A percentile compares a stretch with the other conserved stretches of the same genome.
These are phyloP conservation scores for Andrena hattorfiana DNA, from an alignment of 2,888 invertebrate genomes.

Conservation along the genomic window DNA sequence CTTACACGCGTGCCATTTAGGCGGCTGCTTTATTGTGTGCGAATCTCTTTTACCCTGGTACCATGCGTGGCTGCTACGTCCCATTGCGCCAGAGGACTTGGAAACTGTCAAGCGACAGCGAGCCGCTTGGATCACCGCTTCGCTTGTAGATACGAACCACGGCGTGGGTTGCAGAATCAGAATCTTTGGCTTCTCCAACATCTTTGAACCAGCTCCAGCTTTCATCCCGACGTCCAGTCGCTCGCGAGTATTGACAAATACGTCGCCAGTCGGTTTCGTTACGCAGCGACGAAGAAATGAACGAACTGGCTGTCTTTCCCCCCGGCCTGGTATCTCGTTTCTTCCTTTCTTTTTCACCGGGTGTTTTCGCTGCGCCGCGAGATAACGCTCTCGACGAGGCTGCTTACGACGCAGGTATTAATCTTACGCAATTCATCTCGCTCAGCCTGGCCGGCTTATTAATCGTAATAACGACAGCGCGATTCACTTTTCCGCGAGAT, in stretches of 20 bases:
- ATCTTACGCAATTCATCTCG: slow-evolving; percentile 79
- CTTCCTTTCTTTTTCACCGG: slow-evolving; percentile 47
- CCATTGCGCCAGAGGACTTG: slow-evolving; percentile 74
- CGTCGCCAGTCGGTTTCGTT: background rate
- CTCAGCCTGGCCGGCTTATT: slow-evolving; percentile 76
- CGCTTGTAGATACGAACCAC: background rate
- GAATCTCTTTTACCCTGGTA: slow-evolving; percentile 69
- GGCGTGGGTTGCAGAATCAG: too few species aligned
- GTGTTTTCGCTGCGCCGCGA: slow-evolving; percentile 69
- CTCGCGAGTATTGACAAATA: background rate
- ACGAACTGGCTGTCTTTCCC: slow-evolving; percentile 31
- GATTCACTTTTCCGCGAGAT: slow-evolving; percentile 75
- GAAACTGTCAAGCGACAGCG: slow-evolving; percentile 70
- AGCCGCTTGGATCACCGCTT: background rate
- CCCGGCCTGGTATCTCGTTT: slow-evolving; percentile 33
- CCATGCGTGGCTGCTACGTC: slow-evolving; percentile 33
- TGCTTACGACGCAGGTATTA: slow-evolving; percentile 75
- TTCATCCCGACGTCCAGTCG: background rate
- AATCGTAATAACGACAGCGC: slow-evolving; percentile 76
- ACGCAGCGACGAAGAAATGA: slow-evolving; percentile 35
- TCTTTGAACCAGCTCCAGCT: background rate
- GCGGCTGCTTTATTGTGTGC: slow-evolving; percentile 81
- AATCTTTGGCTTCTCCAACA: too few species aligned
- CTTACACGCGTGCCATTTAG: slow-evolving; percentile 16
- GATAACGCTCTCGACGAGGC: slow-evolving; percentile 70